Conservation (phyloP, 2,888 invertebrate genomes). For the Fabriciana adippe region DNA sequence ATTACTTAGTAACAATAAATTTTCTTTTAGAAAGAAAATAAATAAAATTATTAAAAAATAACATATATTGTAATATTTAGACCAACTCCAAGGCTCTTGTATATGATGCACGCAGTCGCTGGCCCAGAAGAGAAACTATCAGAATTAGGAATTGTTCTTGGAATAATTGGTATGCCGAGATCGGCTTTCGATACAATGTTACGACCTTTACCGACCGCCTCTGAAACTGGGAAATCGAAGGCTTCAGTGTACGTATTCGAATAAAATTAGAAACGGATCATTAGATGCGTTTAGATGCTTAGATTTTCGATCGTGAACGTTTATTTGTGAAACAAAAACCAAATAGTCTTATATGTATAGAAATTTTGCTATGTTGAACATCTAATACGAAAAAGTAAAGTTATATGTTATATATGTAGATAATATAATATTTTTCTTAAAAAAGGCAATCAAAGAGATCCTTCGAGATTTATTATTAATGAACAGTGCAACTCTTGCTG, state of each 20-base stretch:
- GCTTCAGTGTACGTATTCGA: conserved; percentile 52
- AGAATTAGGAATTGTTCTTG: conserved; percentile 73
- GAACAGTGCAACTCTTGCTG: too few species aligned
- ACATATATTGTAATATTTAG: conserved; percentile 28
- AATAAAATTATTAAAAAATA: not conserved
- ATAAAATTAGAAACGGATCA: conserved; percentile 28
- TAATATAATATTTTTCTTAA: too few species aligned
- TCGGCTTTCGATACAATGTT: conserved; percentile 82
- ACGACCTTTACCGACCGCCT: conserved; percentile 51
- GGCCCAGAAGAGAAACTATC: conserved; percentile 79
- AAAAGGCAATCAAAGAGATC: too few species aligned
- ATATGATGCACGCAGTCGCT: conserved; percentile 78
- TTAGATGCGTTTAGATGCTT: conserved; percentile 21
- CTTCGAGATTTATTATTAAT: too few species aligned
- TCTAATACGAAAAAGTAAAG: too few species aligned
- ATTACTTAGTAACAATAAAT: too few species aligned
- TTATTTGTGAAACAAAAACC: not conserved
- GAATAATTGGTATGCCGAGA: conserved; percentile 83
- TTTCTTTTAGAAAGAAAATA: too few species aligned
- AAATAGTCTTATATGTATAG: not conserved
- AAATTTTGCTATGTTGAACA: too few species aligned
- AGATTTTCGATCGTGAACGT: not conserved
- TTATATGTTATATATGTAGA: too few species aligned
- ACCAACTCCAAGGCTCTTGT: conserved; percentile 67
- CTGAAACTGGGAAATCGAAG: conserved; percentile 55